A percentile compares a stretch with the other conserved stretches of the same genome.
phyloP scores from a whole-genome alignment of 2,888 invertebrate species.

The Parascotia fuliginaria region DNA sequence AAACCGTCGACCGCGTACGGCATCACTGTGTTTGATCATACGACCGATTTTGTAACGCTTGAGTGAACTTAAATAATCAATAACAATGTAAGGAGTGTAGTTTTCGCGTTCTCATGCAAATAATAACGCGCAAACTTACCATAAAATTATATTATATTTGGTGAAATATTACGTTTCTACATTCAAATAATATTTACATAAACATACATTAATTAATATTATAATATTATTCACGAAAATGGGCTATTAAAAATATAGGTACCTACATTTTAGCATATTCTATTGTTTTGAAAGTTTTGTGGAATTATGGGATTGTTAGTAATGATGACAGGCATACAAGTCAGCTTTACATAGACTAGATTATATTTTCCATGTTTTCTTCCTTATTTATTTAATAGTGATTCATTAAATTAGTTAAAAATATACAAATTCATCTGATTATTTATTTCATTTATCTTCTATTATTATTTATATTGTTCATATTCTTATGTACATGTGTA shows the following conservation, averaged over 20 bases:
- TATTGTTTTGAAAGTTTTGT: too few species aligned
- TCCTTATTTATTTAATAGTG: conserved; percentile 1
- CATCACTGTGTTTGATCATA: conserved; percentile 36
- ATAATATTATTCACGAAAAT: too few species aligned
- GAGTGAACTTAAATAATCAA: conserved; percentile 57
- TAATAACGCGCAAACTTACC: conserved; percentile 29
- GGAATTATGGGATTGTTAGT: conserved; percentile 2
- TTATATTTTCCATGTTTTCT: background rate
- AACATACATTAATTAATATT: background rate
- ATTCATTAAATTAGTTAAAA: too few species aligned
- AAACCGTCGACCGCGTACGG: conserved; percentile 40
- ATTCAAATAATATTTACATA: conserved; percentile 8
- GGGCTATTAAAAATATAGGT: too few species aligned
- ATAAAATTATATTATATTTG: conserved; percentile 17
- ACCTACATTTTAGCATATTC: too few species aligned
- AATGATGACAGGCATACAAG: conserved; percentile 18
- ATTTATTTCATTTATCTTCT: background rate
- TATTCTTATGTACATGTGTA: conserved; percentile 5
- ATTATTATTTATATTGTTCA: background rate
- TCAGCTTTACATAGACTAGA: conserved; percentile 21
- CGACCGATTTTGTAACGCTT: conserved; percentile 48
- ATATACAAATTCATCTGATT: background rate
- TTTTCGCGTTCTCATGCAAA: conserved; percentile 37
- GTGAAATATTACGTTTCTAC: conserved; percentile 15
- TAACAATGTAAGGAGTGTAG: conserved; percentile 45